Conservation (phyloP, 64 coral and sea anemone genomes). For the Trachythela sp. region DNA sequence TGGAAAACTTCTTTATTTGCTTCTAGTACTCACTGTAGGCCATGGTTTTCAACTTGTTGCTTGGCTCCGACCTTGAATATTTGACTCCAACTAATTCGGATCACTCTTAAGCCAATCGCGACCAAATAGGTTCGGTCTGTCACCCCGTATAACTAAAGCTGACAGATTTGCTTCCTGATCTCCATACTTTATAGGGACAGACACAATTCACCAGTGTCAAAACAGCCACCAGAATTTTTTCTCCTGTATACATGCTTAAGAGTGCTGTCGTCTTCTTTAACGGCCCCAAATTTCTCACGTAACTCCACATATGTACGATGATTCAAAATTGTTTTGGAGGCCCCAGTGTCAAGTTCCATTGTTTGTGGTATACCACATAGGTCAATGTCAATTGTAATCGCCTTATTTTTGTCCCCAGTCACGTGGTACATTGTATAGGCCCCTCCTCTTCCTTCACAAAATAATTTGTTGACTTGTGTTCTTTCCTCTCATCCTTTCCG, state of each 20-base stretch:
- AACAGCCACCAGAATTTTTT: conserved; percentile 24
- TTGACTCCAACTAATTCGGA: conserved; percentile 12
- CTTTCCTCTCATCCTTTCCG: background rate
- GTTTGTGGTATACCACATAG: conserved; percentile 24
- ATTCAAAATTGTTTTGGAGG: conserved; percentile 28
- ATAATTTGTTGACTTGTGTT: background rate
- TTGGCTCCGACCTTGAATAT: conserved; percentile 15
- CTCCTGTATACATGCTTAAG: conserved; percentile 40
- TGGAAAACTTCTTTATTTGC: conserved; percentile 35
- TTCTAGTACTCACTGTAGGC: conserved; percentile 1
- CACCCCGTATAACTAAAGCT: background rate
- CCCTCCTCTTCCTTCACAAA: conserved; percentile 12
- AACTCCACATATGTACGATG: conserved; percentile 18
- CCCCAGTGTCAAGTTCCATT: conserved; percentile 64
- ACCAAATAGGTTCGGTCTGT: conserved; percentile 43
- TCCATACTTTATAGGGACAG: conserved; percentile 34
- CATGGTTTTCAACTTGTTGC: too few species aligned
- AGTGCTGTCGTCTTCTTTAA: background rate
- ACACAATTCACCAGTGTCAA: too few species aligned
- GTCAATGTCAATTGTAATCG: conserved; percentile 35
- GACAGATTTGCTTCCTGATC: background rate
- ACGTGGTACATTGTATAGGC: conserved; percentile 49
- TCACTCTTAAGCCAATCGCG: conserved; percentile 19
- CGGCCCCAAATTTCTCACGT: conserved; percentile 23
- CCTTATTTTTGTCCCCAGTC: too few species aligned